Conservation (phyloP, 1,140 invertebrate species). For the Formica selysi region DNA sequence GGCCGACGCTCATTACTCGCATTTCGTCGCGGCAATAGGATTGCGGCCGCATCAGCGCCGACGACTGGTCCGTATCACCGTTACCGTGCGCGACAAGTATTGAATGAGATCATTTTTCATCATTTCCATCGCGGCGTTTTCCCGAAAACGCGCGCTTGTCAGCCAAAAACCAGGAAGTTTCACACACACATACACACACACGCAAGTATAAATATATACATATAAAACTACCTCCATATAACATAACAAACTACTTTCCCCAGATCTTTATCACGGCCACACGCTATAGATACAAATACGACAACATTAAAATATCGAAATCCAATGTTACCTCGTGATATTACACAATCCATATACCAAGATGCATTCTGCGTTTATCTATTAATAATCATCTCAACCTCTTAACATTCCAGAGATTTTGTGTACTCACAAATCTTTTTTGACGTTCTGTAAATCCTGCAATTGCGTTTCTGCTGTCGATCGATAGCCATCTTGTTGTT, state of each 20-base stretch:
- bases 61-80: conserved; percentile 30
- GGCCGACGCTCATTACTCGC: conserved; percentile 75
- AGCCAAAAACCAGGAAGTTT: conserved; percentile 32
- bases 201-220: conserved; percentile 10
- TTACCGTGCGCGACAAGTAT: conserved; percentile 37
- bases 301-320: conserved; percentile 23
- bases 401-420: not conserved
- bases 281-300: not conserved
- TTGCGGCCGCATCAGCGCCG: conserved; percentile 60
- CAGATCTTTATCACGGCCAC: not conserved
- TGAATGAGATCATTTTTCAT: conserved; percentile 43
- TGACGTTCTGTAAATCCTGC: conserved; percentile 69
- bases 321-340: not conserved
- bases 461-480: conserved; percentile 66
- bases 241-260: not conserved
- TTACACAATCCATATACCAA: not conserved
- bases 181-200: not conserved
- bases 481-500: conserved; percentile 77
- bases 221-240: no score
- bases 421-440: not conserved
- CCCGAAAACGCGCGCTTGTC: conserved; percentile 1
- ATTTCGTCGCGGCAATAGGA: conserved; percentile 77
- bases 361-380: not conserved
- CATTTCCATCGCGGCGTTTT: conserved; percentile 17
- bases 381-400: not conserved